Conservation (phyloP, 1,140 invertebrate genomes). For the Sitophilus oryzae region DNA sequence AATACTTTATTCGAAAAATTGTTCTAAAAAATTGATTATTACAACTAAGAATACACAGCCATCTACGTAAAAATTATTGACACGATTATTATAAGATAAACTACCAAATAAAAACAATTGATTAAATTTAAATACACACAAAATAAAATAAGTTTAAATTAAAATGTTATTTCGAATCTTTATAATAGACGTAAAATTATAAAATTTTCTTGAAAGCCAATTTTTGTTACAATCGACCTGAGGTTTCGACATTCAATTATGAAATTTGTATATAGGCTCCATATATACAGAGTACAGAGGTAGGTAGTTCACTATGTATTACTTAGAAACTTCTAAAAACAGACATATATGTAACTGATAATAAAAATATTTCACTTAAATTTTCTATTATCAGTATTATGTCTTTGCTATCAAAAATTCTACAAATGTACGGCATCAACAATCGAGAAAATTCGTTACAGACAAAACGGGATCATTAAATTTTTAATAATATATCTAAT, state of each 20-base stretch:
- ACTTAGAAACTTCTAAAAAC: neutral
- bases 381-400: too few species aligned
- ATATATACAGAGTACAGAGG: constrained; percentile 2
- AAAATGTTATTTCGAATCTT: neutral
- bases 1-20: neutral
- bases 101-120: too few species aligned
- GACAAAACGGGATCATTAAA: neutral
- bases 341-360: neutral
- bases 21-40: neutral
- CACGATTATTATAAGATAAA: too few species aligned
- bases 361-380: too few species aligned
- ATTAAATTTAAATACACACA: neutral
- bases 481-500: neutral
- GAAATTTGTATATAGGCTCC: neutral
- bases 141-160: neutral
- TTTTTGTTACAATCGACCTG: neutral
- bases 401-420: too few species aligned
- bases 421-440: too few species aligned
- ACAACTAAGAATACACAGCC: constrained; percentile 5
- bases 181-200: neutral
- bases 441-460: too few species aligned
- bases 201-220: neutral
- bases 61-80: constrained; percentile 5
- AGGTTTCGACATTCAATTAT: constrained; percentile 1
- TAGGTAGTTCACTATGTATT: constrained; percentile 5